Conservation (phyloP, 2,797 vertebrate species). For the Acanthopagrus latus region DNA sequence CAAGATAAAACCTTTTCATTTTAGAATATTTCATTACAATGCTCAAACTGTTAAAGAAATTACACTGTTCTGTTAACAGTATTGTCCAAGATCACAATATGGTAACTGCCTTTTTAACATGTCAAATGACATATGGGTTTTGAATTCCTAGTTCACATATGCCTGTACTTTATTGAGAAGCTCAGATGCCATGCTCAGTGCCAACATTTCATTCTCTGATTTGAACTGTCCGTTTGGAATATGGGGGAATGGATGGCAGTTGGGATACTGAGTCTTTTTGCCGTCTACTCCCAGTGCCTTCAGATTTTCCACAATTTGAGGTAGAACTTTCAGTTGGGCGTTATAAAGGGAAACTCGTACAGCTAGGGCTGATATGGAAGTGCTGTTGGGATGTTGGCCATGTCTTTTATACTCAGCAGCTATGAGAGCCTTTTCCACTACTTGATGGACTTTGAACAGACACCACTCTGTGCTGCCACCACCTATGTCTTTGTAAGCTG, state of each 20-base stretch:
- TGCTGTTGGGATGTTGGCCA: conserved; percentile 52
- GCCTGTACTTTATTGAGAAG: conserved; percentile 75
- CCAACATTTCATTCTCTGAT: conserved; percentile 64
- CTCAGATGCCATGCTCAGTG: conserved; percentile 71
- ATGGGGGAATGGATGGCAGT: conserved; percentile 74
- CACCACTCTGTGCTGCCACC: conserved; percentile 85
- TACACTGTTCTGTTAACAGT: too few relatives aligned
- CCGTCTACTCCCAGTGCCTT: conserved; percentile 79
- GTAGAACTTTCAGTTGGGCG: conserved; percentile 66
- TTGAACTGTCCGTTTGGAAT: conserved; percentile 85
- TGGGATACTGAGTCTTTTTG: conserved; percentile 88
- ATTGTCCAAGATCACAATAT: neutral
- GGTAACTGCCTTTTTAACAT: neutral
- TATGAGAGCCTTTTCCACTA: conserved; percentile 86
- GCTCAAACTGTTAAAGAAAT: too few relatives aligned
- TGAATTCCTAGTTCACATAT: conserved; percentile 73
- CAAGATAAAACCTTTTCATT: neutral
- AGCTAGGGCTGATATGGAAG: conserved; percentile 74
- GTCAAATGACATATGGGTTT: neutral
- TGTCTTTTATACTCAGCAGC: conserved; percentile 78
- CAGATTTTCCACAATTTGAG: conserved; percentile 69
- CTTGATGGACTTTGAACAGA: conserved; percentile 88
- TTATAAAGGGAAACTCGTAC: conserved; percentile 64
- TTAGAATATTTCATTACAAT: too few relatives aligned
- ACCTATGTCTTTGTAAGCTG: conserved; percentile 76